A percentile compares a stretch with the other conserved stretches of the same genome.
phyloP scores from a whole-genome alignment of 2,888 invertebrate species.

The Didymodactylos carnosus region DNA sequence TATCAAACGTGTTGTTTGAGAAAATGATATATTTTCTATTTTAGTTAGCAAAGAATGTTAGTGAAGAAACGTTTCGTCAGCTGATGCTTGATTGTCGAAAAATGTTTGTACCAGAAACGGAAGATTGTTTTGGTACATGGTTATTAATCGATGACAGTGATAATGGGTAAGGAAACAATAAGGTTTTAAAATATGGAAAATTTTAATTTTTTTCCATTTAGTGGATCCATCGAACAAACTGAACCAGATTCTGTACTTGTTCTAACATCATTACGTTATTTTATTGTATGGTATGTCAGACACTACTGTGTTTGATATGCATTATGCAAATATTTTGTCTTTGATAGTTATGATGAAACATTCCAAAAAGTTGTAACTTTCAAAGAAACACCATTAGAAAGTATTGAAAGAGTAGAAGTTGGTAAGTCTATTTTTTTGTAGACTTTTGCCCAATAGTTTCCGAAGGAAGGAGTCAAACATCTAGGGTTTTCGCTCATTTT shows the following conservation, averaged over 20 bases:
- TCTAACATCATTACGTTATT: neutral
- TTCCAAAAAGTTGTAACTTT: neutral
- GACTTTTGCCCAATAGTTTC: no score
- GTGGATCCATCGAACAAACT: neutral
- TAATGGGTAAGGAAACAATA: neutral
- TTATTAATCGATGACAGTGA: slow-evolving; percentile 7
- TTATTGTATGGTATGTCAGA: neutral
- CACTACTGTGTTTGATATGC: no score
- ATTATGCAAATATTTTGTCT: neutral
- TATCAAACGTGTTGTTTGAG: no score
- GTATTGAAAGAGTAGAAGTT: neutral
- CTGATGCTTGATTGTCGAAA: slow-evolving; percentile 8
- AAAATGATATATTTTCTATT: neutral
- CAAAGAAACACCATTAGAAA: neutral
- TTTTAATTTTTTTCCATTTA: neutral
- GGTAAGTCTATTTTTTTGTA: neutral
- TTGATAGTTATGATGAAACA: neutral
- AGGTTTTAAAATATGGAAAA: neutral
- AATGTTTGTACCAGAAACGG: neutral
- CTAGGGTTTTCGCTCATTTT: no score
- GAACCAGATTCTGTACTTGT: neutral
- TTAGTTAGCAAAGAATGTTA: neutral
- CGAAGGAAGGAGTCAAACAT: no score
- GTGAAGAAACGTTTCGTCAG: slow-evolving; percentile 9
- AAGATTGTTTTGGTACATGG: slow-evolving; percentile 12